Conservation (phyloP, 2,113 vertebrate species). For the Glareola pratincola region DNA sequence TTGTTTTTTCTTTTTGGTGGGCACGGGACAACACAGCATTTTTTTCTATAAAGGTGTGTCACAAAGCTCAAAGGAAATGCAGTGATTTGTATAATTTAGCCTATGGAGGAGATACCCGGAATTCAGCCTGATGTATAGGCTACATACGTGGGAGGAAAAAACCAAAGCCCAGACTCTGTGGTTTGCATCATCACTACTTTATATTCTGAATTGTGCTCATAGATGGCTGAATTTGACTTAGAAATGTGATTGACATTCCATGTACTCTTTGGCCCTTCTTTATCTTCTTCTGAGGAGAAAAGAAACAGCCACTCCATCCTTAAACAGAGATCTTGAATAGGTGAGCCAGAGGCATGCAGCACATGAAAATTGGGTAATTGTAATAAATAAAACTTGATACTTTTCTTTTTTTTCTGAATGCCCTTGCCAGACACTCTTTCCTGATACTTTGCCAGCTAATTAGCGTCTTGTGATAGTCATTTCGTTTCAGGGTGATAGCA, state of each 20-base stretch:
- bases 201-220: neutral
- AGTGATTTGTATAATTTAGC: neutral
- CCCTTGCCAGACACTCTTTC: neutral
- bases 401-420: neutral
- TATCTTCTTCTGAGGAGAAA: neutral
- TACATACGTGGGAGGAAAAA: neutral
- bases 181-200: neutral
- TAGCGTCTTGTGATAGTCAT: neutral
- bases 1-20: neutral
- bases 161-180: neutral
- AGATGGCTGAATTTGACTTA: neutral
- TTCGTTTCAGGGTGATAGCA: neutral
- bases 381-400: neutral
- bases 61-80: neutral
- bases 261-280: neutral
- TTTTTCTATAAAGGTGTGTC: neutral
- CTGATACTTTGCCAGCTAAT: slow-evolving; percentile 6
- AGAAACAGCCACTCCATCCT: neutral
- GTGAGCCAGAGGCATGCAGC: neutral
- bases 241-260: neutral
- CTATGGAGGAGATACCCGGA: neutral
- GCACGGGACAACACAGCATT: too few species aligned
- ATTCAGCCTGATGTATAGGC: neutral
- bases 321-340: neutral
- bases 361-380: neutral